Evolutionary conservation across 2,797 vertebrate species (phyloP).

Genomic region (Chrysocyon brachyurus): DNA sequence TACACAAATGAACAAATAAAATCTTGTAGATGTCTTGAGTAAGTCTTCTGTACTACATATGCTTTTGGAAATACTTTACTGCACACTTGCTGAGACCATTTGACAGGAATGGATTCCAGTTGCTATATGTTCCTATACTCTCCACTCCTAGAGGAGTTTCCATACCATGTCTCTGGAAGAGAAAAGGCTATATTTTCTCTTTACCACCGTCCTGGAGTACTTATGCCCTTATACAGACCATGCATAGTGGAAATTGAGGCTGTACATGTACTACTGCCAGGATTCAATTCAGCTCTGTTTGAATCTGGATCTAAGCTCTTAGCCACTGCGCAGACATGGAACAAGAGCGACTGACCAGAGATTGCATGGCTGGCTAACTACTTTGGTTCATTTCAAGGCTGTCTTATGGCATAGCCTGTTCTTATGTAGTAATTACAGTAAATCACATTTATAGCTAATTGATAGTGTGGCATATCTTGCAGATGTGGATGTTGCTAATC

Average conservation of each 20-base stretch:
- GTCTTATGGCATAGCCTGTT: background rate
- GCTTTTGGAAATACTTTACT: background rate
- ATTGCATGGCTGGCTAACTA: background rate
- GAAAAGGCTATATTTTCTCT: background rate
- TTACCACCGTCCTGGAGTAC: background rate
- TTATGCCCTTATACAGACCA: background rate
- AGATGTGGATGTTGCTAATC: conserved; percentile 96
- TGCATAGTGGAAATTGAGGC: background rate
- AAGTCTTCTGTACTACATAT: background rate
- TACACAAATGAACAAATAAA: background rate
- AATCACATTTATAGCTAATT: conserved; percentile 53
- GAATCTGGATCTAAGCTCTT: background rate
- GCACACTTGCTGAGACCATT: background rate
- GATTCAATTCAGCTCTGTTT: background rate
- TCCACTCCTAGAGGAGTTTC: background rate
- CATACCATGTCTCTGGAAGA: background rate
- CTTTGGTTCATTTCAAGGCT: background rate
- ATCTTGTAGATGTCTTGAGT: background rate
- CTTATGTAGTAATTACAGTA: conserved; percentile 23
- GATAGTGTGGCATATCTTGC: conserved; percentile 76
- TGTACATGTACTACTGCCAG: background rate
- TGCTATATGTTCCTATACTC: background rate
- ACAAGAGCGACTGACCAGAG: background rate
- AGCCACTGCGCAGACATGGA: background rate
- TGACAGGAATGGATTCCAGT: background rate